A percentile compares a stretch with the other conserved stretches of the same genome.
Conservation (phyloP, 2,888 invertebrate genomes). For the Lasius fuliginosus region DNA sequence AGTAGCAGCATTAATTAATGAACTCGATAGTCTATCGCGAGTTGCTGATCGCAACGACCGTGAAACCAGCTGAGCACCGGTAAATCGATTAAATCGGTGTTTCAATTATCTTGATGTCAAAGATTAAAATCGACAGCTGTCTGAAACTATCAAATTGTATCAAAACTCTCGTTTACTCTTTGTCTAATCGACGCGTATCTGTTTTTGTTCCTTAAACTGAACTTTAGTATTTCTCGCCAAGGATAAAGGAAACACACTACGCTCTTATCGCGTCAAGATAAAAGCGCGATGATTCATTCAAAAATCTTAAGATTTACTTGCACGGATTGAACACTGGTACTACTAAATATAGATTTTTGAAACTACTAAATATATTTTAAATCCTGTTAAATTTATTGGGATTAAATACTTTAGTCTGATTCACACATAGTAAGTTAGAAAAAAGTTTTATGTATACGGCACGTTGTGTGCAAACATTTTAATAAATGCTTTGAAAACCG, state of each 20-base stretch:
- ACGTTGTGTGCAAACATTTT: not conserved
- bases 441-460: not conserved
- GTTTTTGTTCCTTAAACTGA: not conserved
- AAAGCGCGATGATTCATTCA: not conserved
- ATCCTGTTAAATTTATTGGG: not conserved
- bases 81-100: conserved; percentile 4
- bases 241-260: not conserved
- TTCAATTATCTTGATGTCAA: conserved; percentile 3
- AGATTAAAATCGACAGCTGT: conserved; percentile 29
- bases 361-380: not conserved
- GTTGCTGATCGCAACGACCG: not conserved
- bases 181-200: not conserved
- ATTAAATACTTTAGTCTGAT: not conserved
- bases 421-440: not conserved
- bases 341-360: not conserved
- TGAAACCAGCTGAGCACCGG: conserved; percentile 9
- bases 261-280: not conserved
- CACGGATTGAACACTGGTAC: not conserved
- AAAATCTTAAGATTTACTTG: not conserved
- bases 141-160: not conserved
- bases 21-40: conserved; percentile 10
- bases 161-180: not conserved
- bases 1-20: conserved; percentile 23
- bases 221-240: not conserved
- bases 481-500: not conserved